Base-by-base conservation (phyloP, 2,797 vertebrate species). In the Chaetophractus vellerosus region DNA sequence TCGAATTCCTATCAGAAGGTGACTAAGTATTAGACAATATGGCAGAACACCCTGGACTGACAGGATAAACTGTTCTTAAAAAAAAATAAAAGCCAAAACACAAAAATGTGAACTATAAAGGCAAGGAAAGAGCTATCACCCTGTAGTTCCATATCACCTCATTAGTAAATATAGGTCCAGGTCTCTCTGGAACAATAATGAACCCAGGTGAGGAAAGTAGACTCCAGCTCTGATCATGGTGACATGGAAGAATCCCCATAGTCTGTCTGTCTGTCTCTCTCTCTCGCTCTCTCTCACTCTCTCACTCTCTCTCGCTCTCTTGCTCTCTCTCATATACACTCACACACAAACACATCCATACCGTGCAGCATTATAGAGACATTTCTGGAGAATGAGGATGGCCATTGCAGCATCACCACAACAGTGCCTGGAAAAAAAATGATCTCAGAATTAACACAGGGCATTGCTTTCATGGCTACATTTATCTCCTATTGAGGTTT, bases 1-100 rank as follows among this genome's bases (percentile, higher is more conserved):
- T n/a, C n/a, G 78, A 89, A 78, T 81, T 88, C 24, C 50, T 26
- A 50, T 12, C 33, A 95, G 28, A 92, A 88, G 1, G 9, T 50
- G 45, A 4, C 9, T 79, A 55, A 23, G 6, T 61, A 50, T 61
- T 26, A 82, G 38, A 92, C 45, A 79, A 79, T 59, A 50, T 2
- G 9, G 41, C 55, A 82, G 21, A 87, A 72, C n/a, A 96, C 26
- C 50, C 59, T 33, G 3, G 36, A 52, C 21, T 80, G 64, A 71
- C 1, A 71, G 75, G 19, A 92, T 14, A 82, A n/a, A 88, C 4
- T 74, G 10, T 55, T 85, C 93, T 88, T 48, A 23, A 9, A 3
- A n/a, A 72, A 75, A 79, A 78, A n/a, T 38, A 74, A 66, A 69
- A 38, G 14, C 16, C 38, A 69, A 93, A 89, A 75, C 15, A 33